These are phyloP conservation scores for Asarcornis scutulata DNA, from an alignment of 2,113 vertebrate genomes.

Conservation along the genomic window DNA sequence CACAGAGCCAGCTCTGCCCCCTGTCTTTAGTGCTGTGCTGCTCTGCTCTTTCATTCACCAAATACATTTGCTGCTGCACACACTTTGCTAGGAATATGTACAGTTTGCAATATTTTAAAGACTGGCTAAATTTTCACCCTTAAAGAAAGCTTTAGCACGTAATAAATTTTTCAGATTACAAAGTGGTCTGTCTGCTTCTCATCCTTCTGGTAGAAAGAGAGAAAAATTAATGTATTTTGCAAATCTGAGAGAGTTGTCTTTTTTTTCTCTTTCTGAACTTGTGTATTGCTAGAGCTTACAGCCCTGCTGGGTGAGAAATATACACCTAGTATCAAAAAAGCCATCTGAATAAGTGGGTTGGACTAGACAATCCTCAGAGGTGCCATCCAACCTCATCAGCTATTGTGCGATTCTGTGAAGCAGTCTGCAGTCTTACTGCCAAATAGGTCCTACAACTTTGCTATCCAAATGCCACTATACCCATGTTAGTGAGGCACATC, in stretches of 20 bases:
- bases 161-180: constrained; percentile 42
- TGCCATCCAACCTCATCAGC: not conserved
- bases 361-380: not conserved
- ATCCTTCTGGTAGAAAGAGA: constrained; percentile 21
- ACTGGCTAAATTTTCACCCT: not conserved
- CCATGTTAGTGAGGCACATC: not conserved
- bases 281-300: not conserved
- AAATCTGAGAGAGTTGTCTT: not conserved
- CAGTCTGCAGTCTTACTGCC: not conserved
- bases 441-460: not conserved
- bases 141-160: constrained; percentile 22
- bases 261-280: not conserved
- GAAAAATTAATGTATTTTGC: constrained; percentile 17
- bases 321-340: not conserved
- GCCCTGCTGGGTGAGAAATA: not conserved
- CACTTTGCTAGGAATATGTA: not conserved
- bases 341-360: not conserved
- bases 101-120: not conserved
- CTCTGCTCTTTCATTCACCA: not conserved
- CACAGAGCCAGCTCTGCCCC: not conserved
- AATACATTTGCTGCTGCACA: not conserved
- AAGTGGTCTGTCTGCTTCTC: constrained; percentile 21
- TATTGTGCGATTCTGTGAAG: not conserved
- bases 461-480: not conserved
- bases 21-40: not conserved